Evolutionary conservation across 92 coral and sea anemone genomes (phyloP).

Genomic region (Plumapathes pennacea): DNA sequence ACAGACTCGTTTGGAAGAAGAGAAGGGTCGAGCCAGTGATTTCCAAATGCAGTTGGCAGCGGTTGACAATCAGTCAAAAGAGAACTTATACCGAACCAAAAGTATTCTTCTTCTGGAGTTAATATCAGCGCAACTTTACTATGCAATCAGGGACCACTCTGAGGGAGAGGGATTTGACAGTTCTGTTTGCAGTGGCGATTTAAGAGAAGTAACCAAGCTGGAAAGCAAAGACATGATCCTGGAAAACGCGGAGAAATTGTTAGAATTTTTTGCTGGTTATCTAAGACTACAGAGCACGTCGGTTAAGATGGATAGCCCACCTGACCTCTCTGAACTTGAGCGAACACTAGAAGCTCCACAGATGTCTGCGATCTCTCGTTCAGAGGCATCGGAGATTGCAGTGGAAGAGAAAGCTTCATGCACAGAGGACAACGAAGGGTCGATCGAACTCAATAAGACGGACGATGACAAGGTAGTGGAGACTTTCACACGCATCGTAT

Average conservation of each 20-base stretch:
- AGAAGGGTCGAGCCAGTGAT: slow-evolving; percentile 35
- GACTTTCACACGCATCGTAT: slow-evolving; percentile 20
- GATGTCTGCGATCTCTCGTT: background rate
- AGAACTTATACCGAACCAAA: slow-evolving; percentile 56
- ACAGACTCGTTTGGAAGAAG: slow-evolving; percentile 65
- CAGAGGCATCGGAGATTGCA: slow-evolving; percentile 2
- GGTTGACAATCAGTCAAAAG: slow-evolving; percentile 34
- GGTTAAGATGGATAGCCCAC: slow-evolving; percentile 3
- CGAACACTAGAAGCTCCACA: background rate
- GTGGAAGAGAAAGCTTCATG: background rate
- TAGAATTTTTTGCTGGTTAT: slow-evolving; percentile 68
- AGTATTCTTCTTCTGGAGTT: slow-evolving; percentile 70
- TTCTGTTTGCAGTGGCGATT: background rate
- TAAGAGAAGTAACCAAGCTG: background rate
- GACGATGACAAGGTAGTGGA: slow-evolving; percentile 81
- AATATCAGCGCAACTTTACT: slow-evolving; percentile 85
- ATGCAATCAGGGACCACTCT: slow-evolving; percentile 55
- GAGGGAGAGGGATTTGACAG: slow-evolving; percentile 4
- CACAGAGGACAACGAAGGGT: slow-evolving; percentile 10
- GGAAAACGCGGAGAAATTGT: slow-evolving; percentile 64
- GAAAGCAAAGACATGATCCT: slow-evolving; percentile 55
- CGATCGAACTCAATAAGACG: slow-evolving; percentile 61
- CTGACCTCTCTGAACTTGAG: slow-evolving; percentile 16
- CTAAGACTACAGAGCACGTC: slow-evolving; percentile 43
- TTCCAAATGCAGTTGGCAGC: slow-evolving; percentile 48